phyloP scores from a whole-genome alignment of 2,797 vertebrate species.

The Pampus argenteus region DNA sequence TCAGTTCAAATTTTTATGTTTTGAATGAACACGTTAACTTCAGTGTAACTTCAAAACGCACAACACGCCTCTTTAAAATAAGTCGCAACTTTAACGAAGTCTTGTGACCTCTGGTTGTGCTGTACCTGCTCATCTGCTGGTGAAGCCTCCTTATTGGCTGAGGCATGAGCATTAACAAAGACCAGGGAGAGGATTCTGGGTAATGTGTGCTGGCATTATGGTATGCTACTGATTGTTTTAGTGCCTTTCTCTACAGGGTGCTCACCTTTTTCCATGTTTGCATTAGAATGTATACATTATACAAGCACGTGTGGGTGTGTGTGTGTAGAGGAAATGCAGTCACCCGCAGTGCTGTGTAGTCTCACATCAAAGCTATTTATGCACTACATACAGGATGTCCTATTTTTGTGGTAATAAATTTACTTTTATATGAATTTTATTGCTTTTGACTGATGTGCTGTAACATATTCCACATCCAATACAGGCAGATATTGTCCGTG shows the following conservation, averaged over 20 bases:
- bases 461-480: slow-evolving; percentile 4
- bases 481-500: slow-evolving; percentile 1
- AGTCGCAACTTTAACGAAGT: slow-evolving; percentile 19
- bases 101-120: slow-evolving; percentile 71
- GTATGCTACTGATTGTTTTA: slow-evolving; percentile 67
- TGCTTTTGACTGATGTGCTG: slow-evolving; percentile 46
- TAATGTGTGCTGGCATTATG: slow-evolving; percentile 45
- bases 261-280: slow-evolving; percentile 62
- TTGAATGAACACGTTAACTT: slow-evolving; percentile 7
- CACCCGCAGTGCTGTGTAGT: slow-evolving; percentile 38
- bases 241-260: slow-evolving; percentile 82
- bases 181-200: slow-evolving; percentile 69
- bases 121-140: slow-evolving; percentile 51
- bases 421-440: slow-evolving; percentile 78
- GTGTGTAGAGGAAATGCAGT: slow-evolving; percentile 27
- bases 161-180: slow-evolving; percentile 56
- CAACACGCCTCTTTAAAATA: slow-evolving; percentile 11
- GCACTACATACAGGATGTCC: slow-evolving; percentile 81
- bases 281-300: slow-evolving; percentile 65
- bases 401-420: slow-evolving; percentile 85
- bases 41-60: slow-evolving; percentile 7
- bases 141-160: slow-evolving; percentile 73
- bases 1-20: slow-evolving; percentile 3
- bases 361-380: slow-evolving; percentile 77
- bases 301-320: slow-evolving; percentile 12